Evolutionary conservation across 2,797 vertebrate species (phyloP), one percentile per base, ranked within the genome.

Genomic region (Spinibarbus caldwelli): DNA sequence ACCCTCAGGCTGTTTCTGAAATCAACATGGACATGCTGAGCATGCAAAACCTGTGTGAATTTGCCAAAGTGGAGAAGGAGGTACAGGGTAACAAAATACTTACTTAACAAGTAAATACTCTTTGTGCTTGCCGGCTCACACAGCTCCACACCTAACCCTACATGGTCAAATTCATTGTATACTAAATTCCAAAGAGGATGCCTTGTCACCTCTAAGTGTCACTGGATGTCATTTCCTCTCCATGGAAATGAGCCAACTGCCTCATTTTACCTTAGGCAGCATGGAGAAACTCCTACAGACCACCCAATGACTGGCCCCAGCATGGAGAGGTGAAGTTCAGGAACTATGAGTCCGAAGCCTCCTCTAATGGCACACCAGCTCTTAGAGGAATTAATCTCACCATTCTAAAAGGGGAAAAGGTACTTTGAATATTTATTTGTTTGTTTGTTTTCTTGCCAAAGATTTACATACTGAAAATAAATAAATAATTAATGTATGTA

Each of bases 31-130:
- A 93, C 71, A 87, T 90, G 47, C 79, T 93, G 88, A 92, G 90
- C 12, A 85, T 93, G 88, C 92, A 93, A 91, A 91, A 91, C 79
- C 59, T 94, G 80, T 92, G 84, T 90, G 92, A 94, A 87, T 93
- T 94, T 86, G 49, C 90, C 89, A 88, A 91, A 85, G 90, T 90
- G 66, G 76, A 91, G 87, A 94, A 94, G 91, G 92, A 94, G 90
- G 92, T 94, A 89, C 87, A 76, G 57, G 14, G 2, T 47, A 70
- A 38, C 34, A 36, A 29, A 45, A 78, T 15, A 47, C 10, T 31
- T 45, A 26, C 23, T 68, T 21, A 66, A 34, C 17, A 47, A 11
- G 5, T 66, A 34, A 66, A 66, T 47, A 34, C 9, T 64, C 36
- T 19, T 75, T 83, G 72, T 76, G 31, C 6, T 21, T 67, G 23